Evolutionary conservation across 2,113 vertebrate species (phyloP).

Genomic region (Stegostoma tigrinum): DNA sequence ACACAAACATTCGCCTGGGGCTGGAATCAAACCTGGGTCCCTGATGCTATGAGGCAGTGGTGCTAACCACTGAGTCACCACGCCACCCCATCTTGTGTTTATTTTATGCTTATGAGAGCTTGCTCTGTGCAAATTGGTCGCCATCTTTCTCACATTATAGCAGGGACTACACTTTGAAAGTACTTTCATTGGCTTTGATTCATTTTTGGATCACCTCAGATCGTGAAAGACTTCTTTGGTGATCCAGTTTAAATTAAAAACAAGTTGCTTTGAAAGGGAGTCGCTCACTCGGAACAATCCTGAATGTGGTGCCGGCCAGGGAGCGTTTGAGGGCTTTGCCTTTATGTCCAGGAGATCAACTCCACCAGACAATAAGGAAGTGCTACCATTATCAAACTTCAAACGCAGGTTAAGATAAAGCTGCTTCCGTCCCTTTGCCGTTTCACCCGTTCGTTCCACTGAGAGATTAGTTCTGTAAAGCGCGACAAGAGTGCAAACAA

Average conservation of each 20-base stretch:
- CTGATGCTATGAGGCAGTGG: too few relatives aligned
- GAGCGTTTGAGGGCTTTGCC: too few relatives aligned
- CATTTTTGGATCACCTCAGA: not conserved
- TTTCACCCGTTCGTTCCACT: not conserved
- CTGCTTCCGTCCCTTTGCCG: not conserved
- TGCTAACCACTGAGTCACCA: too few relatives aligned
- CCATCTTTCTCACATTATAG: not conserved
- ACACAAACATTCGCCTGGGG: too few relatives aligned
- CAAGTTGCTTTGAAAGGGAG: not conserved
- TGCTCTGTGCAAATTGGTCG: not conserved
- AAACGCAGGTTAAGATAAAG: not conserved
- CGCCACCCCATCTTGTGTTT: too few relatives aligned
- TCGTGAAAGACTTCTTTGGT: not conserved
- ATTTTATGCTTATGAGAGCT: not conserved
- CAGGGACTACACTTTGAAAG: not conserved
- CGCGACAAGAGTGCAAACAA: constrained; percentile 1
- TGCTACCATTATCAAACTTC: not conserved
- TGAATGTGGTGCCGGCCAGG: not conserved
- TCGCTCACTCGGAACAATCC: not conserved
- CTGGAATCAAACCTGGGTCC: too few relatives aligned
- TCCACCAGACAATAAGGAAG: not conserved
- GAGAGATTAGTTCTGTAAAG: not conserved
- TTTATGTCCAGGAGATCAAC: not conserved
- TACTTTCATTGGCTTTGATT: not conserved
- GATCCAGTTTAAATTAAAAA: not conserved